A percentile compares a stretch with the other conserved stretches of the same genome.
phyloP scores from a whole-genome alignment of 64 coral and sea anemone genomes.

The Pocillopora verrucosa region DNA sequence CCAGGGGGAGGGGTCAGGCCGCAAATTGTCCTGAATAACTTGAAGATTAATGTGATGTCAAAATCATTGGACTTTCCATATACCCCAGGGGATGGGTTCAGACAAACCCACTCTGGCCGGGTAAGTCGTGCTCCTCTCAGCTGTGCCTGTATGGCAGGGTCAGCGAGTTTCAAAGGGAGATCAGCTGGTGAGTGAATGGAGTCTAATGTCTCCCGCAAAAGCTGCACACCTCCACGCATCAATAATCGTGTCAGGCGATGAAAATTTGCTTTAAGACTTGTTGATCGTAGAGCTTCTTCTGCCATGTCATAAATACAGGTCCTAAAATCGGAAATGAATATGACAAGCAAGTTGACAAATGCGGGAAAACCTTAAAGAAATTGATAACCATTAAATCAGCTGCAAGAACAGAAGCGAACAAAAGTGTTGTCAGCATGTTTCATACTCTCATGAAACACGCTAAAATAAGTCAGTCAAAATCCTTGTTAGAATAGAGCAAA shows the following conservation, averaged over 20 bases:
- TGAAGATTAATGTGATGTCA: slow-evolving; percentile 22
- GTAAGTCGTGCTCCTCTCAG: not conserved
- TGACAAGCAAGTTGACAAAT: too few species aligned
- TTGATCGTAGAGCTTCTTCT: not conserved
- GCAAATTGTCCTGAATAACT: not conserved
- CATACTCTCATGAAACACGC: too few species aligned
- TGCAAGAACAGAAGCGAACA: too few species aligned
- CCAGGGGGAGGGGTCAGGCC: slow-evolving; percentile 1
- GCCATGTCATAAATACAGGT: not conserved
- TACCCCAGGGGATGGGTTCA: not conserved
- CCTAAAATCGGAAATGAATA: not conserved
- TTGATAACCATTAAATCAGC: too few species aligned
- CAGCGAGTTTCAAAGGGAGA: not conserved
- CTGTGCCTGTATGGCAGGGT: not conserved
- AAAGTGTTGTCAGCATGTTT: too few species aligned
- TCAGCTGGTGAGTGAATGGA: slow-evolving; percentile 2
- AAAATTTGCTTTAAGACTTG: not conserved
- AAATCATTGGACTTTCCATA: not conserved
- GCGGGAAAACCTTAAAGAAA: too few species aligned
- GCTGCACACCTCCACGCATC: not conserved
- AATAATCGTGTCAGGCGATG: not conserved
- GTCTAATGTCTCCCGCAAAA: slow-evolving; percentile 22
- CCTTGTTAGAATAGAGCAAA: too few species aligned
- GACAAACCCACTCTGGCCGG: not conserved
- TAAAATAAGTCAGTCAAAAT: too few species aligned